phyloP scores from a whole-genome alignment of 2,888 invertebrate species.

The Meiosimyza decipiens region DNA sequence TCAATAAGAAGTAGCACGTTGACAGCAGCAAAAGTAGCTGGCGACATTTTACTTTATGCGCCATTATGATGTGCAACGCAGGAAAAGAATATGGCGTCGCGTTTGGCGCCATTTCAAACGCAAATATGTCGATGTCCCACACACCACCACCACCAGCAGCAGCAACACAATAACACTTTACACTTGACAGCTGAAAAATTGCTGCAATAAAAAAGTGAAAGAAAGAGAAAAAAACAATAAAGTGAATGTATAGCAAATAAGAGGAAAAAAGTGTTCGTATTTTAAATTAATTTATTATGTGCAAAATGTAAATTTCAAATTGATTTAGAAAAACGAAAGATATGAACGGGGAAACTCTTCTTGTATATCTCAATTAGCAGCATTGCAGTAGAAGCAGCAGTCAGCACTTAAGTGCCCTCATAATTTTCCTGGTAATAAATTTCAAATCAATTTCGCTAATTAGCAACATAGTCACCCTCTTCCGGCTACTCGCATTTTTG shows the following conservation, averaged over 20 bases:
- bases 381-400: constrained; percentile 27
- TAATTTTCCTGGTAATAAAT: constrained; percentile 59
- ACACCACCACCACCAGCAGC: constrained; percentile 22
- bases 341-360: no score
- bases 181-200: constrained; percentile 44
- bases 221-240: constrained; percentile 34
- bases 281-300: constrained; percentile 16
- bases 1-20: constrained; percentile 43
- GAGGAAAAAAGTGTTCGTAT: constrained; percentile 24
- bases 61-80: constrained; percentile 53
- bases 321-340: constrained; percentile 21
- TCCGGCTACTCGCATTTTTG: background rate
- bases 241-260: constrained; percentile 16
- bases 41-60: constrained; percentile 48
- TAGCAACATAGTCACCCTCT: constrained; percentile 43
- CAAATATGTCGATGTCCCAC: constrained; percentile 16
- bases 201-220: constrained; percentile 21
- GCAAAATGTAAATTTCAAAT: constrained; percentile 18
- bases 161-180: constrained; percentile 16
- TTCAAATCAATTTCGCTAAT: constrained; percentile 63
- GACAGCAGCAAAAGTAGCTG: constrained; percentile 44
- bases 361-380: constrained; percentile 48
- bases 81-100: constrained; percentile 57
- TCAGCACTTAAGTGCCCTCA: constrained; percentile 31
- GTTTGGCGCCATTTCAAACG: constrained; percentile 57